A percentile compares a stretch with the other conserved stretches of the same genome.
These are phyloP conservation scores for Brachyistius frenatus DNA, from an alignment of 2,113 vertebrate species.

Conservation along the genomic window DNA sequence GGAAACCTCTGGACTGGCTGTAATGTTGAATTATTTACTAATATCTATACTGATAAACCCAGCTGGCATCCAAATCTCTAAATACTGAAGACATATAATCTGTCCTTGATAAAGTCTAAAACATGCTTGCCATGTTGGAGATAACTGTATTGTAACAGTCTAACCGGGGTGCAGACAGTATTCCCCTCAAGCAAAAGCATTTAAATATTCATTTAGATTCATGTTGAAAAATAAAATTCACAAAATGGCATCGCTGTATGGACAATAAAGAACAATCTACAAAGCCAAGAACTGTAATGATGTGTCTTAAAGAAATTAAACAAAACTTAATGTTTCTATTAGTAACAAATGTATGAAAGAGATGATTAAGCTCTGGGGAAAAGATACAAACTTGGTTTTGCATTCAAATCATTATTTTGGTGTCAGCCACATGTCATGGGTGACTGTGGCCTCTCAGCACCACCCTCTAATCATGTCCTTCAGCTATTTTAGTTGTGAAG, in stretches of 20 bases:
- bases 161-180: constrained; percentile 7
- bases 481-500: constrained; percentile 62
- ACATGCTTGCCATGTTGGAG: background rate
- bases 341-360: constrained; percentile 18
- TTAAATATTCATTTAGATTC: constrained; percentile 53
- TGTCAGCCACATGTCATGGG: constrained; percentile 63
- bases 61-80: constrained; percentile 1
- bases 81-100: constrained; percentile 26
- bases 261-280: background rate
- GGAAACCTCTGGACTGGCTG: background rate
- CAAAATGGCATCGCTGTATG: background rate
- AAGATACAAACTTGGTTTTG: constrained; percentile 46
- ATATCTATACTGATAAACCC: constrained; percentile 20
- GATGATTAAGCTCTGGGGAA: constrained; percentile 17
- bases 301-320: constrained; percentile 10
- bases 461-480: constrained; percentile 67
- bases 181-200: constrained; percentile 42
- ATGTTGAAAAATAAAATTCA: constrained; percentile 25
- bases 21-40: constrained; percentile 14
- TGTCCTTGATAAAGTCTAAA: constrained; percentile 22
- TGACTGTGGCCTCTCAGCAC: constrained; percentile 51
- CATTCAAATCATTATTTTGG: constrained; percentile 66
- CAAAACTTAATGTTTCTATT: constrained; percentile 6
- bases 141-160: constrained; percentile 23
- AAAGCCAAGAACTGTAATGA: background rate